A percentile compares a stretch with the other conserved stretches of the same genome.
phyloP scores from a whole-genome alignment of 2,113 vertebrate species.

The Zapornia atra region DNA sequence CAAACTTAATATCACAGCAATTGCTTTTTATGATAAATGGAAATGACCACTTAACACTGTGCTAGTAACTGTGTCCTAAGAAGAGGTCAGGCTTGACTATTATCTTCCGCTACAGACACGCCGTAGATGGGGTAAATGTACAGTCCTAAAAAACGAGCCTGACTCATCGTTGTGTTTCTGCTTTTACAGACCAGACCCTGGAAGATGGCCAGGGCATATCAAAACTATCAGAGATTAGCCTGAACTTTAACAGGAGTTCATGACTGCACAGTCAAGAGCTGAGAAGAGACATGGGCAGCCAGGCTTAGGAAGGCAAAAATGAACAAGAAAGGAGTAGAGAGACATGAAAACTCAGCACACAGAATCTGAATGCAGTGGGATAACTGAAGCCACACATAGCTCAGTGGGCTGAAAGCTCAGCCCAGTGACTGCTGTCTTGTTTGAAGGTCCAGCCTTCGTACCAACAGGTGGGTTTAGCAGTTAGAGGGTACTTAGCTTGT shows the following conservation, averaged over 20 bases:
- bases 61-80: background rate
- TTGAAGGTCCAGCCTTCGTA: background rate
- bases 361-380: background rate
- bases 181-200: background rate
- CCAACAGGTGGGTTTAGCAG: background rate
- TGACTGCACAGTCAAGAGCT: background rate
- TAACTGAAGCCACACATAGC: background rate
- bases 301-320: background rate
- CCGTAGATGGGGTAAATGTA: background rate
- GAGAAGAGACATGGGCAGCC: background rate
- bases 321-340: background rate
- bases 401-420: background rate
- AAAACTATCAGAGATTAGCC: background rate
- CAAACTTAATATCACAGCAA: accelerated
- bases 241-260: background rate
- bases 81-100: background rate
- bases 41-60: background rate
- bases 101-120: background rate
- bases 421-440: background rate
- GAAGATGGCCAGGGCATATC: background rate
- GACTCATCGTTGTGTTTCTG: background rate
- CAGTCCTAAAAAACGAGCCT: background rate
- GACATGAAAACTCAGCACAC: background rate
- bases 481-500: accelerated
- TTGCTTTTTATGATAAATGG: background rate